Evolutionary conservation across 2,797 vertebrate genomes (phyloP), one percentile per base, ranked within the genome.

Genomic region (Pantherophis alleghaniensis): DNA sequence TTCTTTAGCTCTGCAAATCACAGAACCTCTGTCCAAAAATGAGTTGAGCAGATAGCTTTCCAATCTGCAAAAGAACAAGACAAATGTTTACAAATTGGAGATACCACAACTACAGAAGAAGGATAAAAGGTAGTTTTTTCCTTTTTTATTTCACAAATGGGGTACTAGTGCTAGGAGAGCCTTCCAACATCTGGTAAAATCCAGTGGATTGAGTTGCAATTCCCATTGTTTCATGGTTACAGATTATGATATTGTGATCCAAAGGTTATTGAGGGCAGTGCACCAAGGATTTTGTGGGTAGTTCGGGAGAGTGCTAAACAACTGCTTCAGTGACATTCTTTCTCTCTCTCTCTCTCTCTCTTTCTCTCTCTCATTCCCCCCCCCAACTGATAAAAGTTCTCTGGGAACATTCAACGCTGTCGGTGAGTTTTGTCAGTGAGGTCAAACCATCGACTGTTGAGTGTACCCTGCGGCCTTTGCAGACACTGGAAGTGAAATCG

Each of bases 371-470:
- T 51, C 1, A 47, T 47, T 47, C 3, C 13, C 7, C 9, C 1
- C 59, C 0, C 26, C 5, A 32, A 83, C 86, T 86, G 92, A 93
- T 88, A 94, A 96, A 96, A 96, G 96, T 96, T 96, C 95, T 97
- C 95, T 94, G 96, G 95, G 97, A 97, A 97, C 97, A 97, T 97
- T 97, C 97, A 97, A 97, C 97, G 95, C 97, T 97, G 97, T 97
- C 97, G 97, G 97, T 97, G 97, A 97, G 97, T 97, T 97, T 97
- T 96, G 94, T 94, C 93, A 93, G 47, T 96, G 94, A 11, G 95
- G 93, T 94, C 95, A 96, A 97, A 97, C 97, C 97, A 97, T 96
- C 96, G 97, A 96, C 97, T 94, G 97, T 97, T 97, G 97, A 96
- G 96, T 97, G 97, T 96, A 97, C 96, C 97, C 95, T 89, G 97